These are phyloP conservation scores for Temnothorax rugatulus DNA, from an alignment of 2,888 invertebrate genomes.

Conservation along the genomic window DNA sequence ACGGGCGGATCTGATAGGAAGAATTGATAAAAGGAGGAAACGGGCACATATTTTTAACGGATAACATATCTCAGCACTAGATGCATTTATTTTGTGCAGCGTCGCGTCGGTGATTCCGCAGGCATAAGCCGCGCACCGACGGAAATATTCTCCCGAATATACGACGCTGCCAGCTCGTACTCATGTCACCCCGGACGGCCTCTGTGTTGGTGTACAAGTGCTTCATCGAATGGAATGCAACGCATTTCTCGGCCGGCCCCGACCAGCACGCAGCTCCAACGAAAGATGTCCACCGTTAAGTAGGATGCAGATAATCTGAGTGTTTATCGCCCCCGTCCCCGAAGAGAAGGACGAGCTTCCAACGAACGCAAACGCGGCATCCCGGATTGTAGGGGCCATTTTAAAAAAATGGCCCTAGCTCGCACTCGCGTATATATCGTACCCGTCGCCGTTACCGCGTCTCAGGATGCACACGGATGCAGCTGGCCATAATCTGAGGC, in stretches of 20 bases:
- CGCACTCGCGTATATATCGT: neutral
- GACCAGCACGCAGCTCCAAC: slow-evolving; percentile 48
- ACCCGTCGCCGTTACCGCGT: slow-evolving; percentile 6
- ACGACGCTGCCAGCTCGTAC: slow-evolving; percentile 65
- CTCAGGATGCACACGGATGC: slow-evolving; percentile 34
- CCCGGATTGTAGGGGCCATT: slow-evolving; percentile 53
- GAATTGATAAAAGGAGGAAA: slow-evolving; percentile 22
- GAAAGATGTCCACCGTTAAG: slow-evolving; percentile 48
- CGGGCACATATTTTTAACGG: slow-evolving; percentile 60
- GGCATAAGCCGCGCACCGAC: slow-evolving; percentile 60
- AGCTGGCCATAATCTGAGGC: slow-evolving; percentile 56
- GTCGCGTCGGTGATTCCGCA: slow-evolving; percentile 23
- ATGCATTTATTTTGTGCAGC: slow-evolving; percentile 60
- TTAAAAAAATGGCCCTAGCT: slow-evolving; percentile 31
- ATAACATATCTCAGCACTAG: slow-evolving; percentile 66
- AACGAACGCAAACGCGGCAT: slow-evolving; percentile 52
- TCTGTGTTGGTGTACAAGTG: slow-evolving; percentile 55
- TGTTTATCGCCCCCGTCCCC: slow-evolving; percentile 77
- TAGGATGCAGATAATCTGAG: slow-evolving; percentile 81
- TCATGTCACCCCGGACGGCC: slow-evolving; percentile 33
- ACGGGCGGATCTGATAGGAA: neutral
- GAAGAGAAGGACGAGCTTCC: slow-evolving; percentile 65
- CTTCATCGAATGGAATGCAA: slow-evolving; percentile 67
- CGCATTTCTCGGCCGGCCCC: slow-evolving; percentile 62
- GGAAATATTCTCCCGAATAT: slow-evolving; percentile 74